Conservation (phyloP, 2,888 invertebrate genomes). For the Proisotoma minuta region DNA sequence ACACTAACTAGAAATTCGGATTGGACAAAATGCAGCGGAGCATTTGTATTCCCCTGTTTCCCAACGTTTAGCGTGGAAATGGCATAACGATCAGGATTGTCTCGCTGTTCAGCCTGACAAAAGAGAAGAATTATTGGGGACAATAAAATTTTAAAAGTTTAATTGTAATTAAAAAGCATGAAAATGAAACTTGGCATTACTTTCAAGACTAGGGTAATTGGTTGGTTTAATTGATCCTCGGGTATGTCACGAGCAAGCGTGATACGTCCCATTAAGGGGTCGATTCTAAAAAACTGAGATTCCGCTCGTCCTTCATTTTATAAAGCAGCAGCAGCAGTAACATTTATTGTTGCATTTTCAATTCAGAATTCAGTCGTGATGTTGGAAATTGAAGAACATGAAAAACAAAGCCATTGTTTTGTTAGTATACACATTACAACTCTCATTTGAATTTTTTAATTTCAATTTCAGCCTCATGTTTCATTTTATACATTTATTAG, state of each 20-base stretch:
- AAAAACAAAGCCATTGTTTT: neutral
- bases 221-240: conserved; percentile 61
- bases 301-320: conserved; percentile 58
- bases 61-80: conserved; percentile 72
- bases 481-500: too few relatives aligned
- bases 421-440: too few relatives aligned
- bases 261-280: conserved; percentile 63
- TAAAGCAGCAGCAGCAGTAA: neutral
- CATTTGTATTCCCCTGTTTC: conserved; percentile 56
- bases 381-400: neutral
- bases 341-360: neutral
- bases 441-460: neutral
- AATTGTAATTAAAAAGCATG: neutral
- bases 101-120: conserved; percentile 67
- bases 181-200: conserved; percentile 51
- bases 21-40: conserved; percentile 64
- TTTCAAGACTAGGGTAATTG: conserved; percentile 74
- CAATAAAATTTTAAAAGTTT: neutral
- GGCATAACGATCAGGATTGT: conserved; percentile 83
- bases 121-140: conserved; percentile 7
- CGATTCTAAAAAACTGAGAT: conserved; percentile 61
- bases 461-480: neutral
- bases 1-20: conserved; percentile 63
- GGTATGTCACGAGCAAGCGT: conserved; percentile 59
- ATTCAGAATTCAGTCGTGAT: neutral